Conservation (phyloP, 2,888 invertebrate genomes). For the Lycophotia porphyrea region DNA sequence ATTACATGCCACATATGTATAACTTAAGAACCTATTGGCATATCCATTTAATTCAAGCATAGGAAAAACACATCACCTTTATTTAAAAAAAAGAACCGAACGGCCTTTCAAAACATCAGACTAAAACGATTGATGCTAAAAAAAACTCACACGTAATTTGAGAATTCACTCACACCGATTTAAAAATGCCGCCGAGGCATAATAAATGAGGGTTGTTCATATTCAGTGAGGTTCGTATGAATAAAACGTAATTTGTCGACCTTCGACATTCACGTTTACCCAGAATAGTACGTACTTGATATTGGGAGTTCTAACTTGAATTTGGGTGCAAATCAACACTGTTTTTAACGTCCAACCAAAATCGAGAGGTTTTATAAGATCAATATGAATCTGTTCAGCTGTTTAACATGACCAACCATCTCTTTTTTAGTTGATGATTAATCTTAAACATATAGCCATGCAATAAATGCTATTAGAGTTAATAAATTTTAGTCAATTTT, state of each 20-base stretch:
- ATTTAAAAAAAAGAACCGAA: slow-evolving; percentile 1
- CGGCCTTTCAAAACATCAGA: background rate
- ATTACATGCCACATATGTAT: no score
- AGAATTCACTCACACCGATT: slow-evolving; percentile 54
- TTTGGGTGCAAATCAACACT: background rate
- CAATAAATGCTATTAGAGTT: no score
- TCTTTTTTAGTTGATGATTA: no score
- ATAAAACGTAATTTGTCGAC: slow-evolving; percentile 58
- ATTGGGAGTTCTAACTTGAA: background rate
- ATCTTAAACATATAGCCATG: no score
- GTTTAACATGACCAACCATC: no score
- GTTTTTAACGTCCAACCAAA: background rate
- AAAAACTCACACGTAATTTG: slow-evolving; percentile 45
- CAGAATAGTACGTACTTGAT: slow-evolving; percentile 9
- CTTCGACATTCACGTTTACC: slow-evolving; percentile 39
- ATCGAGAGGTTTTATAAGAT: no score
- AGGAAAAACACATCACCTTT: background rate
- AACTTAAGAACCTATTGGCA: background rate
- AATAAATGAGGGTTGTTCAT: slow-evolving; percentile 62
- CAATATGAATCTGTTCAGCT: no score
- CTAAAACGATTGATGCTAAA: slow-evolving; percentile 49
- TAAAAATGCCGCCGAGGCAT: slow-evolving; percentile 60
- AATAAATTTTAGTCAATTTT: background rate
- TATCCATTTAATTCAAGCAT: background rate
- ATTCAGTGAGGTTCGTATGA: slow-evolving; percentile 46